Conservation (phyloP, 2,113 vertebrate species). For the Gila orcuttii region DNA sequence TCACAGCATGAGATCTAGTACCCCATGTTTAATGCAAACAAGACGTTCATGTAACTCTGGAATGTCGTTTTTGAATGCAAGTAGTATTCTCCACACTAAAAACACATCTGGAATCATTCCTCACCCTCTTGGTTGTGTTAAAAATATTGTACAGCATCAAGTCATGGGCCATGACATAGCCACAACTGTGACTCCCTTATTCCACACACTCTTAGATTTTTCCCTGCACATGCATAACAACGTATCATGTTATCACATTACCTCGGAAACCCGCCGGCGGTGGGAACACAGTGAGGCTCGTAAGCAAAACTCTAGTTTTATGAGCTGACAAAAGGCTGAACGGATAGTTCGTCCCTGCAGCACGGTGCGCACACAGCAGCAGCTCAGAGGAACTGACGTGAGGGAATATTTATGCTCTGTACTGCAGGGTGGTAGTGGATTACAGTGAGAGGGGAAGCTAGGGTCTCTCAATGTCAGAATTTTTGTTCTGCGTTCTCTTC, state of each 20-base stretch:
- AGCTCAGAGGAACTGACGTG: conserved; percentile 25
- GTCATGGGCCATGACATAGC: conserved; percentile 10
- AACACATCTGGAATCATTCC: conserved; percentile 42
- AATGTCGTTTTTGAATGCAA: neutral
- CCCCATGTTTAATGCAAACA: conserved; percentile 21
- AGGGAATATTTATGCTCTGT: conserved; percentile 42
- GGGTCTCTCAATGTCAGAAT: conserved; percentile 27
- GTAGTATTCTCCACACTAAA: conserved; percentile 5
- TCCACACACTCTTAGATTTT: neutral
- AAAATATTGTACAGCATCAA: conserved; percentile 13
- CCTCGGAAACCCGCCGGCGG: conserved; percentile 14
- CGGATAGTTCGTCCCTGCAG: conserved; percentile 43
- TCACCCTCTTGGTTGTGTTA: conserved; percentile 28
- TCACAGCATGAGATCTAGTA: neutral
- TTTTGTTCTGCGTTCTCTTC: conserved; percentile 9
- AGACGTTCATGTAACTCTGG: neutral
- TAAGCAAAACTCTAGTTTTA: conserved; percentile 46
- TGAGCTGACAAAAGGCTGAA: conserved; percentile 51
- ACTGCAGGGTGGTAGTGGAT: conserved; percentile 17
- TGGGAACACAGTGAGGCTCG: conserved; percentile 29
- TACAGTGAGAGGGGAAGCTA: conserved; percentile 16
- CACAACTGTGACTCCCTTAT: conserved; percentile 28
- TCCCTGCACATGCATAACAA: conserved; percentile 41
- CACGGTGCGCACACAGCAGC: neutral
- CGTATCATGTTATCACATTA: conserved; percentile 44